Base-by-base conservation (phyloP, 2,888 invertebrate species). In the Litoditis marina region DNA sequence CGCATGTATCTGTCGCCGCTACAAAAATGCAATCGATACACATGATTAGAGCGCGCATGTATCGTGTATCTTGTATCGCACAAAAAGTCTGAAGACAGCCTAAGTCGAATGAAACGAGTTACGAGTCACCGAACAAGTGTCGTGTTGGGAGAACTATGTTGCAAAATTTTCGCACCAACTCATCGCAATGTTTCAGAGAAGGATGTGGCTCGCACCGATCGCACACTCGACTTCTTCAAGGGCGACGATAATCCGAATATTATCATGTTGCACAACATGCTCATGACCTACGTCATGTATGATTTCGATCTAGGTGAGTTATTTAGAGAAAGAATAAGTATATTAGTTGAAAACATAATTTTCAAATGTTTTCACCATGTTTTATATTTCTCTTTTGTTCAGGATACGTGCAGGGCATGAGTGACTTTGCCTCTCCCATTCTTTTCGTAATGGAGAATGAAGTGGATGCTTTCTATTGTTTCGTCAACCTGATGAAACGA, bases 281-380 rank as follows among this genome's bases (percentile, higher is more conserved):
- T 98, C 2, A 92, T 96, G 92, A 96, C 96, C 0, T 98, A 96
- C 83, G 90, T 93, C 42, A 95, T 96, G 95, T 95, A 93, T 83
- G 94, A 96, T 86, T 96, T 96, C 84, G 95, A 98, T 85, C 86
- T 98, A 77, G 96, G 86, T 86, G n/a, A n/a, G n/a, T n/a, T n/a
- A n/a, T n/a, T n/a, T n/a, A n/a, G n/a, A 50, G 8, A 25, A 8
- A 8, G 25, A 22, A 25, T 22, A 3, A 8, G 19, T 44, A 25
- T 7, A 44, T 44, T 5, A 44, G n/a, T n/a, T n/a, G n/a, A n/a
- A n/a, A n/a, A n/a, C n/a, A n/a, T n/a, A 36, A 36, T 36, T 11
- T 51, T 34, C 16, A 50, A 22, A 32, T 22, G 25, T 5, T n/a
- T 39, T 7, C 5, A 30, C 25, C 6, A 36, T n/a, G 30, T 51